These are phyloP conservation scores for Lamprologus lemairii DNA, from an alignment of 2,113 vertebrate genomes.

Conservation along the genomic window DNA sequence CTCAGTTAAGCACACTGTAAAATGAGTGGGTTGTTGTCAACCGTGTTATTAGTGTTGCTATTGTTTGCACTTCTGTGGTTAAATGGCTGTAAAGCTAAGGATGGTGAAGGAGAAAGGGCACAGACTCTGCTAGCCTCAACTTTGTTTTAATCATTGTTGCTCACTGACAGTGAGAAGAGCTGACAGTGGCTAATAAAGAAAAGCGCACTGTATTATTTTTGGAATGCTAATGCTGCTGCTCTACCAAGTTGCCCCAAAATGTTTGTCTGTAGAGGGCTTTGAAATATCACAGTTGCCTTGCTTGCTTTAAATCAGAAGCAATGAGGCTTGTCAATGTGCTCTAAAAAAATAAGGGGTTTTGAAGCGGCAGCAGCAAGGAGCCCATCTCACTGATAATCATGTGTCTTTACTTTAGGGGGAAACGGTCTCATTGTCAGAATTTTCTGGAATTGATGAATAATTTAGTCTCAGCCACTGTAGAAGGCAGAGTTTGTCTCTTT, in stretches of 20 bases:
- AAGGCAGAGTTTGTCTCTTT: constrained; percentile 12
- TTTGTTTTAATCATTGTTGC: not conserved
- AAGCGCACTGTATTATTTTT: constrained; percentile 20
- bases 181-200: constrained; percentile 38
- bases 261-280: not conserved
- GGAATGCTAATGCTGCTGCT: constrained; percentile 14
- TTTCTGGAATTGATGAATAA: constrained; percentile 36
- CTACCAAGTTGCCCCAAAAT: not conserved
- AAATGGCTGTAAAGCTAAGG: constrained; percentile 1
- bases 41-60: constrained; percentile 12
- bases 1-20: constrained; percentile 19
- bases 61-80: constrained; percentile 14
- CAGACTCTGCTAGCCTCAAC: constrained; percentile 4
- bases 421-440: not conserved
- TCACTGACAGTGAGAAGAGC: constrained; percentile 28
- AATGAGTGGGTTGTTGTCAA: constrained; percentile 17
- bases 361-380: not conserved
- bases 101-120: not conserved
- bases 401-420: not conserved
- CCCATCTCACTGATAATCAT: not conserved
- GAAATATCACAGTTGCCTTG: not conserved
- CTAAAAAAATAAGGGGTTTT: not conserved
- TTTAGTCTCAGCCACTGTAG: constrained; percentile 12
- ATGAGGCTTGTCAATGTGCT: not conserved
- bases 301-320: not conserved